Base-by-base conservation (phyloP, 2,888 invertebrate genomes). In the Calephelis perditalis region DNA sequence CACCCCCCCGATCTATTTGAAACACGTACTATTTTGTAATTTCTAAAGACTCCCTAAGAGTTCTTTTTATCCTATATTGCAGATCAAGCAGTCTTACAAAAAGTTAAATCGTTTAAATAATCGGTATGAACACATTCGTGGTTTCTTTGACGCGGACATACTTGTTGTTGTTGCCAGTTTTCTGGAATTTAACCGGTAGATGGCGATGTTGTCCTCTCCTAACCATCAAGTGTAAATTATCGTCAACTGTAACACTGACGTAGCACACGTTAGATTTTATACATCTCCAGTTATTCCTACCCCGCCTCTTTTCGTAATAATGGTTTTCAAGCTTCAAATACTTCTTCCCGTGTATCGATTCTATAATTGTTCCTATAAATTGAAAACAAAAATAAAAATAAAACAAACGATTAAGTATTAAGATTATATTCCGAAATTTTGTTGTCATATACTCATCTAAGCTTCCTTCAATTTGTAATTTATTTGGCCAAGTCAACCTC, bases 231-330 rank as follows among this genome's bases (percentile, higher is more conserved):
- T 45, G 45, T 10, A 61, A 37, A 10, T 57, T 15, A 8, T 64
- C 61, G 47, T 74, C 73, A 0, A 80, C 71, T 3, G 60, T 66
- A 4, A 82, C 59, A 0, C 71, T 68, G 0, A 74, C 74, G 61
- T 65, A 82, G 59, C 83, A 84, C 0, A 54, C 68, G 56, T 72
- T 78, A 0, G 82, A 82, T 61, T 79, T 79, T 46, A 81, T 74
- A 60, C 83, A 84, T 0, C 83, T 67, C 83, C 83, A 84, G 47
- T 76, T 69, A 35, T 73, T 73, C 60, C 55, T 63, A 8, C 59
- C 57, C 4, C 60, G 45, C 6, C 59, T 54, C n/a, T 61, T 68
- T 1, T 68, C 46, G 57, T 72, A 73, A 46, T 65, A 68, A 47
- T 71, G 62, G 3, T 57, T 60, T 36, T 62, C 63, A 58, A 68